A percentile compares a stretch with the other conserved stretches of the same genome.
Conservation (phyloP, 2,113 vertebrate species). For the Muntiacus reevesi region DNA sequence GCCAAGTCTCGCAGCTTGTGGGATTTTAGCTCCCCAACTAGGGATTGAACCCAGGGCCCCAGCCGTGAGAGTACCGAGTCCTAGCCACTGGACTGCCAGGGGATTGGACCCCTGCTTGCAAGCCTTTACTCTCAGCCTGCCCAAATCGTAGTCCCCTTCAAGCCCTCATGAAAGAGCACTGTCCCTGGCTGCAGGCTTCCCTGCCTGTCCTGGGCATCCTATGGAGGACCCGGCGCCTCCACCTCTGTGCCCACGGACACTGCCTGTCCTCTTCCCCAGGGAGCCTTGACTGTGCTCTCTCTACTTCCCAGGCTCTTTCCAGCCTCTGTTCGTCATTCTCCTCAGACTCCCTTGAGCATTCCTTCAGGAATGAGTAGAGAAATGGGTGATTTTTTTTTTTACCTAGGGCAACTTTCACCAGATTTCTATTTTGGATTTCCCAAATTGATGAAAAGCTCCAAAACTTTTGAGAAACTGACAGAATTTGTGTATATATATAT, state of each 20-base stretch:
- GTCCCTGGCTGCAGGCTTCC: background rate
- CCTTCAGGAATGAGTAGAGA: background rate
- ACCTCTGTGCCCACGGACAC: no score
- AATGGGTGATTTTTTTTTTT: background rate
- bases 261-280: background rate
- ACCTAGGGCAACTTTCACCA: background rate
- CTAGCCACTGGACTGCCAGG: background rate
- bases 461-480: background rate
- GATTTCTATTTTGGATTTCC: background rate
- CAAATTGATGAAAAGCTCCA: background rate
- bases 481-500: background rate
- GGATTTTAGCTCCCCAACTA: background rate
- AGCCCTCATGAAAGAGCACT: background rate
- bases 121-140: background rate
- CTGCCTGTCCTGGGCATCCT: background rate
- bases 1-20: background rate
- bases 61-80: background rate
- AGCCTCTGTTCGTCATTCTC: background rate
- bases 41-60: background rate
- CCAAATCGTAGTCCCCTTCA: background rate
- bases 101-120: background rate
- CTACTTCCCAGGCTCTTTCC: background rate
- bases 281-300: background rate
- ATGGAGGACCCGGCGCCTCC: rapidly evolving
- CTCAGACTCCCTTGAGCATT: background rate